Conservation (phyloP, 2,888 invertebrate species). For the Hyalella azteca region DNA sequence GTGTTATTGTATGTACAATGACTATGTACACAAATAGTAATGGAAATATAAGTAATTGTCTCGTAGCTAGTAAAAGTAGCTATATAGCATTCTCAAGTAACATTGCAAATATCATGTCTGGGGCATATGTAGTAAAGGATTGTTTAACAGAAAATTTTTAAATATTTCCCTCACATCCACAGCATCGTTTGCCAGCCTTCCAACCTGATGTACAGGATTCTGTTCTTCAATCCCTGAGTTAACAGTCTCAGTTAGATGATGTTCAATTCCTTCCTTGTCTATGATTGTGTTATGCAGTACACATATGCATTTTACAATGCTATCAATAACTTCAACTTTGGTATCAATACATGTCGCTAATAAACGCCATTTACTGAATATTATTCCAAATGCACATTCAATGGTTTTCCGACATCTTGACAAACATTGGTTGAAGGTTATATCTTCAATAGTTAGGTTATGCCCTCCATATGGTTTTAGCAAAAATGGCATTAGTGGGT, state of each 20-base stretch:
- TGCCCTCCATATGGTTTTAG: conserved; percentile 31
- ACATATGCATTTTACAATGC: conserved; percentile 42
- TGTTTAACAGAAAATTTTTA: not conserved
- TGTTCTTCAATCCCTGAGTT: not conserved
- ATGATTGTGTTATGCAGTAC: conserved; percentile 41
- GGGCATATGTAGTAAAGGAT: not conserved
- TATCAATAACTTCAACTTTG: conserved; percentile 36
- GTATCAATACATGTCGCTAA: conserved; percentile 20
- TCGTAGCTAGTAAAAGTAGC: too few species aligned
- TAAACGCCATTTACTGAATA: conserved; percentile 40
- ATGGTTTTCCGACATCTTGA: conserved; percentile 39
- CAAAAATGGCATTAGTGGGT: conserved; percentile 39
- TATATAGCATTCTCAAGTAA: too few species aligned
- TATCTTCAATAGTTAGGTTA: conserved; percentile 38
- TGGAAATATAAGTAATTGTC: too few species aligned
- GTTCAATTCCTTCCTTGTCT: conserved; percentile 8
- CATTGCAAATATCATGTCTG: too few species aligned
- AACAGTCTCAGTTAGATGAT: not conserved
- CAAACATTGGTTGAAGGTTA: conserved; percentile 1
- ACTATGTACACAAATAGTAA: too few species aligned
- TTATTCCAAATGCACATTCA: conserved; percentile 40
- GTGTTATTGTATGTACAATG: too few species aligned
- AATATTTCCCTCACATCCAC: not conserved
- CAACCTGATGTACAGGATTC: not conserved
- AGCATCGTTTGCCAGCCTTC: not conserved